Evolutionary conservation across 2,113 vertebrate species (phyloP).

Genomic region (Clarias macrocephalus): DNA sequence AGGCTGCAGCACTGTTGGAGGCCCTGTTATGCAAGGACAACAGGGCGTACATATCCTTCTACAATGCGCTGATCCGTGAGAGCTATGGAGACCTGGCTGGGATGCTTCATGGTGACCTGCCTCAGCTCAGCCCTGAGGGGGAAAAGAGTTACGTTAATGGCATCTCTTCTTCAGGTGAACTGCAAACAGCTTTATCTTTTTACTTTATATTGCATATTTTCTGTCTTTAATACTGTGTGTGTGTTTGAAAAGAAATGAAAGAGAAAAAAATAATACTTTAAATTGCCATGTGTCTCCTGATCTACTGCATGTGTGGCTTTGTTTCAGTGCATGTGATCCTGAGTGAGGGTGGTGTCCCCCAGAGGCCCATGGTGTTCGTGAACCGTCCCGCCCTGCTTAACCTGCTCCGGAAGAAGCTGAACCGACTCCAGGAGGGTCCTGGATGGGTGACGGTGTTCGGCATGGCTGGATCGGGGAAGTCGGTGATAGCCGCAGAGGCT

Average conservation of each 20-base stretch:
- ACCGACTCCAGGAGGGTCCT: constrained; percentile 70
- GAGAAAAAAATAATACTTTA: background rate
- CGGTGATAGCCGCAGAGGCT: constrained; percentile 91
- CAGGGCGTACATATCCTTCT: constrained; percentile 87
- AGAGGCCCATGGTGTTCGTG: constrained; percentile 92
- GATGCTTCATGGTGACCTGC: constrained; percentile 78
- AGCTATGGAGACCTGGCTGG: constrained; percentile 86
- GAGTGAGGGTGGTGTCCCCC: constrained; percentile 92
- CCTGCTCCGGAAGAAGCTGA: constrained; percentile 80
- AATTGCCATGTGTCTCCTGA: background rate
- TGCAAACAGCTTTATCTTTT: background rate
- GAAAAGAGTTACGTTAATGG: constrained; percentile 71
- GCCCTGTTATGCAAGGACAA: constrained; percentile 87
- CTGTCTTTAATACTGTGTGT: background rate
- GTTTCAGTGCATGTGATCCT: constrained; percentile 82
- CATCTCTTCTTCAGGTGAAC: constrained; percentile 78
- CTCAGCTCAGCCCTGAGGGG: constrained; percentile 63
- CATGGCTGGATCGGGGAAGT: constrained; percentile 97
- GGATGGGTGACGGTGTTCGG: constrained; percentile 93
- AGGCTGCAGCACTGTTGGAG: constrained; percentile 82
- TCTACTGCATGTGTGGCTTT: background rate
- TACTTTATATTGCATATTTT: background rate
- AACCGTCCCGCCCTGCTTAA: constrained; percentile 79
- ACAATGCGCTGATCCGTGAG: constrained; percentile 88
- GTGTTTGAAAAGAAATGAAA: background rate